These are phyloP conservation scores for Choristoneura fumiferana DNA, from an alignment of 1,140 invertebrate genomes.

Conservation along the genomic window DNA sequence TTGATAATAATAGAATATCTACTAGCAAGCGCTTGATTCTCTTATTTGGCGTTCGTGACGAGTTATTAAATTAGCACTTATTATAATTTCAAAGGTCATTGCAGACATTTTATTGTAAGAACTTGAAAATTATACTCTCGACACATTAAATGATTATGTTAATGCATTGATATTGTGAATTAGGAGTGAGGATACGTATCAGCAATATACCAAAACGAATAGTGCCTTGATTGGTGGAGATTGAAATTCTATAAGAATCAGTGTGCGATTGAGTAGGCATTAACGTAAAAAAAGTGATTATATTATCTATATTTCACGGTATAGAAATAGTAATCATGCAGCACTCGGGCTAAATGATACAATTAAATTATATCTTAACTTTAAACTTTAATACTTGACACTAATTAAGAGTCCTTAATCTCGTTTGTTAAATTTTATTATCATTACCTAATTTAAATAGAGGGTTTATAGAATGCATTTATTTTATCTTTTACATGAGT, in stretches of 20 bases:
- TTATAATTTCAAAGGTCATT: slow-evolving; percentile 30
- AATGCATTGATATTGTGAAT: slow-evolving; percentile 65
- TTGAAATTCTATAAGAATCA: slow-evolving; percentile 60
- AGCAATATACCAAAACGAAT: slow-evolving; percentile 76
- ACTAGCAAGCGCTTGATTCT: neutral
- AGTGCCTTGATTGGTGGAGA: slow-evolving; percentile 71
- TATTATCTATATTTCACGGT: slow-evolving; percentile 75
- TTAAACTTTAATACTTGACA: slow-evolving; percentile 54
- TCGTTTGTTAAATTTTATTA: slow-evolving; percentile 71
- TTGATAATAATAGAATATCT: slow-evolving; percentile 5
- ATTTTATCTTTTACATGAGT: slow-evolving; percentile 73
- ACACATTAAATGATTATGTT: slow-evolving; percentile 59
- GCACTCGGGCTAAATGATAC: slow-evolving; percentile 67
- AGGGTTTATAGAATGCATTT: slow-evolving; percentile 75
- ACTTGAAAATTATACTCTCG: slow-evolving; percentile 60
- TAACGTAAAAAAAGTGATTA: slow-evolving; percentile 64
- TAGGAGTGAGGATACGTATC: slow-evolving; percentile 74
- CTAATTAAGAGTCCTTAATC: slow-evolving; percentile 57
- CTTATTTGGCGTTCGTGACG: neutral
- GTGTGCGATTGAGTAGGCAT: slow-evolving; percentile 46
- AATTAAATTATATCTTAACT: slow-evolving; percentile 60
- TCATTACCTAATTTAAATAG: slow-evolving; percentile 60
- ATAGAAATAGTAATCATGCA: slow-evolving; percentile 77
- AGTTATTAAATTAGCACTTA: neutral
- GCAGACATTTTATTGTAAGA: slow-evolving; percentile 40